phyloP scores from a whole-genome alignment of 1,140 invertebrate genomes.

The Drosophila tsacasi region DNA sequence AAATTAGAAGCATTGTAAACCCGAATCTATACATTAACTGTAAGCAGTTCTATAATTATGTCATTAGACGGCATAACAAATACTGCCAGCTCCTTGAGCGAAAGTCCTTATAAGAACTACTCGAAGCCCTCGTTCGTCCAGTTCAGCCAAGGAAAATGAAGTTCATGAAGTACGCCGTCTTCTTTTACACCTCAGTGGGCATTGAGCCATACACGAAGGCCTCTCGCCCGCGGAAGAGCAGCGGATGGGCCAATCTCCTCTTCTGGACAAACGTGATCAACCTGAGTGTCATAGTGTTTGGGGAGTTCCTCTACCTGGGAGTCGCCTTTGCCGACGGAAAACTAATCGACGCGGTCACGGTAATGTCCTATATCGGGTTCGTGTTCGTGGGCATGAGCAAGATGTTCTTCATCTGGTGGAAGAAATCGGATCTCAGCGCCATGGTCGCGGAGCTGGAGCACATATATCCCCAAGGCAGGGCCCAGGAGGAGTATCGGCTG shows the following conservation, averaged over 20 bases:
- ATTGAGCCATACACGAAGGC: constrained; percentile 53
- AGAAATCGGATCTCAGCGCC: constrained; percentile 44
- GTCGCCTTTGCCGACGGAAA: constrained; percentile 38
- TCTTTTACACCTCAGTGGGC: constrained; percentile 63
- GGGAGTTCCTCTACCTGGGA: constrained; percentile 55
- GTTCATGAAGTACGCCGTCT: constrained; percentile 67
- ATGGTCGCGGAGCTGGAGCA: constrained; percentile 56
- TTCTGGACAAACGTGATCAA: constrained; percentile 68
- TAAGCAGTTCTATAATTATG: constrained; percentile 59
- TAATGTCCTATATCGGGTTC: constrained; percentile 76
- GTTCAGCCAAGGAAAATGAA: constrained; percentile 42
- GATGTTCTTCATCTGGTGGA: constrained; percentile 67
- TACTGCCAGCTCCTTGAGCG: neutral
- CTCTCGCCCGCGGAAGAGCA: neutral
- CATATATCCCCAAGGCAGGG: constrained; percentile 49
- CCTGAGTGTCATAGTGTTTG: constrained; percentile 20
- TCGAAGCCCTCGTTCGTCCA: neutral
- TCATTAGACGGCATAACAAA: constrained; percentile 48
- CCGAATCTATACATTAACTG: constrained; percentile 31
- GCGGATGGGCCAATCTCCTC: constrained; percentile 19
- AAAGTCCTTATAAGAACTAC: constrained; percentile 12
- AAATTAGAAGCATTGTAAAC: constrained; percentile 47
- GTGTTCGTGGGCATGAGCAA: constrained; percentile 65
- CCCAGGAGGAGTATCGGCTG: constrained; percentile 37
- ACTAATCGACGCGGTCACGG: constrained; percentile 61